phyloP scores from a whole-genome alignment of 92 coral and sea anemone genomes.

The Umimayanthus chanpuru region DNA sequence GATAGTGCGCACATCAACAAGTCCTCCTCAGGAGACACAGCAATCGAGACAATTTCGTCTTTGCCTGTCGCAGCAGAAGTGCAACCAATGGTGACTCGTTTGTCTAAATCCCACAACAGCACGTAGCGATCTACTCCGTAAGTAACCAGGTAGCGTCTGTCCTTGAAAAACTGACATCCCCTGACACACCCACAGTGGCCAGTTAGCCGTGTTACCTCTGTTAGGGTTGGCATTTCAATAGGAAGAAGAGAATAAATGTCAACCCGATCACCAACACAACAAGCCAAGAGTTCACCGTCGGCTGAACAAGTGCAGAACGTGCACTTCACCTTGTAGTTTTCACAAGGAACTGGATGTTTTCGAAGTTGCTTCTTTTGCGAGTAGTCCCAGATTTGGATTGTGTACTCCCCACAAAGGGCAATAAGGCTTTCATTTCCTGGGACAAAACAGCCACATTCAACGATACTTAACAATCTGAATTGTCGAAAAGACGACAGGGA shows the following conservation, averaged over 20 bases:
- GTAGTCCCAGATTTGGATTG: slow-evolving; percentile 19
- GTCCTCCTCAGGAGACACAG: neutral
- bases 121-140: neutral
- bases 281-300: neutral
- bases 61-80: neutral
- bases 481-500: neutral
- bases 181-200: slow-evolving; percentile 49
- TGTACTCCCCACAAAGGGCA: neutral
- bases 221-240: neutral
- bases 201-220: no score
- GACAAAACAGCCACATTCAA: slow-evolving; percentile 14
- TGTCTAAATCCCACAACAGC: slow-evolving; percentile 36
- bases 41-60: neutral
- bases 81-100: slow-evolving; percentile 26
- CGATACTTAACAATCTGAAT: neutral
- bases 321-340: neutral
- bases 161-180: slow-evolving; percentile 45
- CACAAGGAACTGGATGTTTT: neutral
- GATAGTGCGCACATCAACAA: no score
- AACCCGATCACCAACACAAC: neutral
- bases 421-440: neutral
- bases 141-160: slow-evolving; percentile 46
- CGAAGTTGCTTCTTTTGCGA: neutral
- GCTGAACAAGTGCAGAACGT: neutral
- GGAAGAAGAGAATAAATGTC: neutral